A percentile compares a stretch with the other conserved stretches of the same genome.
phyloP scores from a whole-genome alignment of 30 jellyfish, hydroid and myxozoan species.

The Mastigias papua region DNA sequence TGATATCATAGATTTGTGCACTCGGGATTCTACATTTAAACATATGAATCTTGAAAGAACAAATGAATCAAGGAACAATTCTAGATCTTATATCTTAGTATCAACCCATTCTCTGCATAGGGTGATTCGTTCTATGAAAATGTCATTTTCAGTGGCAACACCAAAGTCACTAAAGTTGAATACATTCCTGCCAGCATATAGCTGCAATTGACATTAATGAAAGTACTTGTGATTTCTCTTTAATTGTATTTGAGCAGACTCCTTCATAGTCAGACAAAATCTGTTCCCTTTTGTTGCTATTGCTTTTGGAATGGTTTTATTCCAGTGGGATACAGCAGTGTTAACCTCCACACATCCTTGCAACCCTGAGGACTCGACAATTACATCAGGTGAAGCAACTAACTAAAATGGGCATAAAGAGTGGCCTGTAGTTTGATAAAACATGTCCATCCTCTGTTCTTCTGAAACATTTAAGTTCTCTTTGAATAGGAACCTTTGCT shows the following conservation, averaged over 20 bases:
- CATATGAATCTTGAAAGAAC: background rate
- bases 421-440: background rate
- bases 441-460: background rate
- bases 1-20: background rate
- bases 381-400: background rate
- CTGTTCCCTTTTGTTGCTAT: background rate
- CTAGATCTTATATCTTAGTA: background rate
- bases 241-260: background rate
- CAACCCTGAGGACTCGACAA: background rate
- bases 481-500: background rate
- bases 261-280: background rate
- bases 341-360: background rate
- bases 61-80: conserved; percentile 1
- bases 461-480: background rate
- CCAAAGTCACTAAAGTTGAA: background rate
- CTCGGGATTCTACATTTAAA: background rate
- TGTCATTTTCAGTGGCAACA: conserved; percentile 24
- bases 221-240: background rate
- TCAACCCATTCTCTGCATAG: background rate
- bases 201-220: background rate
- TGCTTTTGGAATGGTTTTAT: background rate
- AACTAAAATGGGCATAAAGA: background rate
- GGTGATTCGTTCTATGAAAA: background rate
- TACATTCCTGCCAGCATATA: background rate
- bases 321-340: background rate